A percentile compares a stretch with the other conserved stretches of the same genome.
These are phyloP conservation scores for Micronycteris hirsuta DNA, from an alignment of 2,113 vertebrate species.

Conservation along the genomic window DNA sequence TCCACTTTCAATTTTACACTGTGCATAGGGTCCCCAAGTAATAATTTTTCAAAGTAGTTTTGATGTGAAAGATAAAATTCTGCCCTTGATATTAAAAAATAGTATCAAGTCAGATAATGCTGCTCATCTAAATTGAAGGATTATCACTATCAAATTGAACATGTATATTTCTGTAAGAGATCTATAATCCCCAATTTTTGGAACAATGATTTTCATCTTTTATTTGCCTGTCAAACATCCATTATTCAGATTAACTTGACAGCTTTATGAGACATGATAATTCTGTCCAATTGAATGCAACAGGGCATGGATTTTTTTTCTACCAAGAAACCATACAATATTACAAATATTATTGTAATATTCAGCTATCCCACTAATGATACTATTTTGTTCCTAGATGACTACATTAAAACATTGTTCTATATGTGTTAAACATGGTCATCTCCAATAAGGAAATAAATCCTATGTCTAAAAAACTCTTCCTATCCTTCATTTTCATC, in stretches of 20 bases:
- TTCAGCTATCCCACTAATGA: not conserved
- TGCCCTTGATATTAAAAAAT: slow-evolving; percentile 66
- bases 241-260: slow-evolving; percentile 58
- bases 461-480: not conserved
- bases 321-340: not conserved
- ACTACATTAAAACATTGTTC: slow-evolving; percentile 15
- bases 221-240: slow-evolving; percentile 49
- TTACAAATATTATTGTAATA: slow-evolving; percentile 26
- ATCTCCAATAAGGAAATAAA: slow-evolving; percentile 8
- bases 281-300: slow-evolving; percentile 16
- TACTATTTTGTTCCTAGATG: slow-evolving; percentile 8
- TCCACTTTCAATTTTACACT: slow-evolving; percentile 43
- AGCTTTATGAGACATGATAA: slow-evolving; percentile 31
- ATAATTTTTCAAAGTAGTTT: slow-evolving; percentile 57
- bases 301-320: not conserved
- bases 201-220: slow-evolving; percentile 60
- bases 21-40: not conserved
- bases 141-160: slow-evolving; percentile 59
- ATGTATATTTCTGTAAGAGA: slow-evolving; percentile 47
- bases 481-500: not conserved
- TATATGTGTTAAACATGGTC: slow-evolving; percentile 7
- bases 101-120: slow-evolving; percentile 45
- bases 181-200: slow-evolving; percentile 60
- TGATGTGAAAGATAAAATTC: slow-evolving; percentile 62
- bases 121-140: slow-evolving; percentile 64